Percentiles rank a stretch among this genome's conserved stretches.
phyloP scores from a whole-genome alignment of 2,797 vertebrate genomes.

The Crenichthys baileyi region DNA sequence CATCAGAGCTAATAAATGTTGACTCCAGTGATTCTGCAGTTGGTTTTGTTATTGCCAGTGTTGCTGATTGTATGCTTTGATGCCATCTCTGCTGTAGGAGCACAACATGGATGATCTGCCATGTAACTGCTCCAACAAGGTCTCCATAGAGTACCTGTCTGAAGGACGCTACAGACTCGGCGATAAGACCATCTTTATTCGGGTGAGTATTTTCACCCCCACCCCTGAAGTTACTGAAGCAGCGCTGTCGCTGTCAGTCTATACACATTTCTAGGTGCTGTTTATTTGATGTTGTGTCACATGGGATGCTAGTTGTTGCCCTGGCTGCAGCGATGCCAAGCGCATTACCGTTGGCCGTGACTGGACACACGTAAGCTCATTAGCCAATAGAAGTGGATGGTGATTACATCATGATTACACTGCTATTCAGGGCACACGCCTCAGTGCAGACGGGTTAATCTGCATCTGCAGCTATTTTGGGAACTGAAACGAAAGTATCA shows the following conservation, averaged over 20 bases:
- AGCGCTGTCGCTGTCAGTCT: not conserved
- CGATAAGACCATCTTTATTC: slow-evolving; percentile 97
- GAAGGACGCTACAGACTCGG: slow-evolving; percentile 96
- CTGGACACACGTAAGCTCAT: slow-evolving; percentile 45
- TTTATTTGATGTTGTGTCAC: not conserved
- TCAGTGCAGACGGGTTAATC: slow-evolving; percentile 15
- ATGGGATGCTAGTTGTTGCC: not conserved
- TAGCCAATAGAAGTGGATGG: slow-evolving; percentile 28
- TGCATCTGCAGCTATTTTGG: slow-evolving; percentile 18
- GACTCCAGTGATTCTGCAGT: too few relatives aligned
- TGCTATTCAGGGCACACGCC: slow-evolving; percentile 7
- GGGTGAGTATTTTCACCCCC: slow-evolving; percentile 79
- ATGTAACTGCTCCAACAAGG: slow-evolving; percentile 93
- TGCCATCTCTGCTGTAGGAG: slow-evolving; percentile 76
- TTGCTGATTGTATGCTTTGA: not conserved
- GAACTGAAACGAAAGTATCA: not conserved
- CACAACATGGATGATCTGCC: slow-evolving; percentile 90
- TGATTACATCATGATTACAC: slow-evolving; percentile 57
- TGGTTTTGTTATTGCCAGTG: not conserved
- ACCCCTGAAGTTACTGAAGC: too few relatives aligned
- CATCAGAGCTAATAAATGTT: not conserved
- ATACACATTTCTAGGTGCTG: not conserved
- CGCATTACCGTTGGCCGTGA: slow-evolving; percentile 1
- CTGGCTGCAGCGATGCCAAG: not conserved
- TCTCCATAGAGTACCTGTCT: slow-evolving; percentile 97